Percentiles rank a stretch among this genome's conserved stretches.
Conservation (phyloP, 2,888 invertebrate genomes). For the Sminthurides aquaticus region DNA sequence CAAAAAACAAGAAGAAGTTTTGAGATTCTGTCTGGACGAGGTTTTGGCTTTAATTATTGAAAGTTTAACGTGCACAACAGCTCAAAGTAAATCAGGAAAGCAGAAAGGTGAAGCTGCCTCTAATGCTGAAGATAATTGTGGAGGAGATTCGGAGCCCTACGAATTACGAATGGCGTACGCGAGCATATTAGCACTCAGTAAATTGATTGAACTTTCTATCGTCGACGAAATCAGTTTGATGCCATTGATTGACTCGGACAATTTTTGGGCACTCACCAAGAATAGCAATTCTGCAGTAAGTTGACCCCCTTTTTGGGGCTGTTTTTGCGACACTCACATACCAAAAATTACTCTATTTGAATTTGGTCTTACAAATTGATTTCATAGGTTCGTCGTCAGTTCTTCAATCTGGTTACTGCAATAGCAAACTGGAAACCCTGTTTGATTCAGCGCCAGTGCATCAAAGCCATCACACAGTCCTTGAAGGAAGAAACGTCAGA, state of each 20-base stretch:
- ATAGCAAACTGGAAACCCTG: constrained; percentile 18
- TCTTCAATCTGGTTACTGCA: constrained; percentile 29
- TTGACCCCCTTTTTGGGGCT: too few species aligned
- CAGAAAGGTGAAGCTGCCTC: constrained; percentile 6
- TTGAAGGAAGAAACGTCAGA: constrained; percentile 21
- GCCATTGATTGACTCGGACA: constrained; percentile 2
- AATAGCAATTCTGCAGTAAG: constrained; percentile 13
- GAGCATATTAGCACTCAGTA: constrained; percentile 21
- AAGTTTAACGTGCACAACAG: constrained; percentile 53
- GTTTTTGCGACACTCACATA: too few species aligned
- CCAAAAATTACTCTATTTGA: too few species aligned
- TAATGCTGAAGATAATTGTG: constrained; percentile 1
- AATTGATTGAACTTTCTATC: constrained; percentile 26
- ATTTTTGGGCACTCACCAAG: constrained; percentile 19
- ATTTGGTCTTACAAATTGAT: too few species aligned
- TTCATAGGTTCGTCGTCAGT: constrained; percentile 29
- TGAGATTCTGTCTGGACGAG: constrained; percentile 74
- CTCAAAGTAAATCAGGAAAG: constrained; percentile 29
- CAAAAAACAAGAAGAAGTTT: constrained; percentile 65
- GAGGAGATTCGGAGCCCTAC: constrained; percentile 27
- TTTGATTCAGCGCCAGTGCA: constrained; percentile 22
- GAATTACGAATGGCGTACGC: constrained; percentile 26
- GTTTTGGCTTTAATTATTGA: constrained; percentile 66
- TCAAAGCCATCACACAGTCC: constrained; percentile 15
- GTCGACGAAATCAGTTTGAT: constrained; percentile 16